Base-by-base conservation (phyloP, 2,888 invertebrate genomes). In the Cataglyphis cursor region DNA sequence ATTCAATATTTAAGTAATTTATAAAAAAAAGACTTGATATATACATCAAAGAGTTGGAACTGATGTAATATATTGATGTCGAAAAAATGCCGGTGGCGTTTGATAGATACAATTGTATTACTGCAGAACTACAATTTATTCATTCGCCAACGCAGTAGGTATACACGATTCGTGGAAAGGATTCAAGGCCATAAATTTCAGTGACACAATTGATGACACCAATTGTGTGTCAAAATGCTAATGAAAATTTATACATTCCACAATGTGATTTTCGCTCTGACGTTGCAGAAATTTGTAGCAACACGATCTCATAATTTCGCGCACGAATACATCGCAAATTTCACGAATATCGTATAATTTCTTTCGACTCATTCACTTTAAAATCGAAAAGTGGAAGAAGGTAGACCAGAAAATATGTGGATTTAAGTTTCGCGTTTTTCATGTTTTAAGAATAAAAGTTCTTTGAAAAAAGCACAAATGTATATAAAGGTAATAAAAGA, bases 241-340 rank as follows among this genome's bases (percentile, higher is more conserved):
- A 74, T 62, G n/a, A 61, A 74, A 31, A 74, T 74, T 74, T 51
- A 65, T 75, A 35, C 35, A 75, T 75, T 64, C 15, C 74, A 74
- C 18, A 12, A n/a, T 9, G 24, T 28, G 6, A 61, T 61, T 73
- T 75, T 62, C 5, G 15, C n/a, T 75, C 44, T 12, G 9, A 51
- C 51, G 21, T 24, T 51, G 51, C 51, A 12, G 24, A 75, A 75
- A 51, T 18, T 51, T 1, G 5, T 3, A 35, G 31, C 18, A 12
- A 3, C 35, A 28, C 41, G 8, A 65, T 66, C 35, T 35, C 51
- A 66, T 66, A 66, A 66, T 66, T 66, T 75, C 8, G 51, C 66
- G 51, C 65, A 65, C 18, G 48, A 10, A 51, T 24, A 35, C 28
- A 5, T 51, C 24, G 38, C 51, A 38, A 75, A 24, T 75, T 75